Percentiles rank a stretch among this genome's conserved stretches.
phyloP scores from a whole-genome alignment of 2,888 invertebrate species.

The Temnothorax unifasciatus region DNA sequence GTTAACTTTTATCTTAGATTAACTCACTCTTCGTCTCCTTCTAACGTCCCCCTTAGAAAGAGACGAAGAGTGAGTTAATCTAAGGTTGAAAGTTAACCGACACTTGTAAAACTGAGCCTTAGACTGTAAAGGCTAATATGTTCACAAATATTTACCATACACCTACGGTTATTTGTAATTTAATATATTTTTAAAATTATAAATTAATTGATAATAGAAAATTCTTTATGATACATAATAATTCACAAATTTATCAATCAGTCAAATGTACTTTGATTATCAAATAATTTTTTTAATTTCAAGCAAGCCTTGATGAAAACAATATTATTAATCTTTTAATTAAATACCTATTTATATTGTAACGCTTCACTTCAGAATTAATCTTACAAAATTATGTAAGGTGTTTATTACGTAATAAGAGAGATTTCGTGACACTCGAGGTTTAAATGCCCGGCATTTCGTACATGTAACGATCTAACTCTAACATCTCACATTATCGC shows the following conservation, averaged over 20 bases:
- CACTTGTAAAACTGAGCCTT: too few relatives aligned
- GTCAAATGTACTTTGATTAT: not conserved
- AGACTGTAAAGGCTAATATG: not conserved
- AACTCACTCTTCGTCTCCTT: too few relatives aligned
- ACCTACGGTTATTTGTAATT: not conserved
- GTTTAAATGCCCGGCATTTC: conserved; percentile 34
- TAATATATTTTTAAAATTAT: not conserved
- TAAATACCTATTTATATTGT: not conserved
- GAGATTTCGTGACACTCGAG: conserved; percentile 7
- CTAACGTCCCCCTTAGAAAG: too few relatives aligned
- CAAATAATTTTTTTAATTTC: not conserved
- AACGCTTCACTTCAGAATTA: not conserved
- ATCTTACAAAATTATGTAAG: not conserved
- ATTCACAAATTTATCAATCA: not conserved
- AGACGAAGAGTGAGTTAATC: too few relatives aligned
- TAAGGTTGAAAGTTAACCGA: too few relatives aligned
- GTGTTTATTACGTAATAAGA: not conserved
- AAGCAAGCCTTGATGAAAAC: not conserved
- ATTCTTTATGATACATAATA: not conserved
- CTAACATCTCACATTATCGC: conserved; percentile 48
- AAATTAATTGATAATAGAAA: not conserved
- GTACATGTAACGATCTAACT: conserved; percentile 45
- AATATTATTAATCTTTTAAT: not conserved
- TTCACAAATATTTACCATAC: not conserved
- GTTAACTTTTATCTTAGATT: too few relatives aligned